Conservation (phyloP, 1,140 invertebrate species). For the Portunus trituberculatus region DNA sequence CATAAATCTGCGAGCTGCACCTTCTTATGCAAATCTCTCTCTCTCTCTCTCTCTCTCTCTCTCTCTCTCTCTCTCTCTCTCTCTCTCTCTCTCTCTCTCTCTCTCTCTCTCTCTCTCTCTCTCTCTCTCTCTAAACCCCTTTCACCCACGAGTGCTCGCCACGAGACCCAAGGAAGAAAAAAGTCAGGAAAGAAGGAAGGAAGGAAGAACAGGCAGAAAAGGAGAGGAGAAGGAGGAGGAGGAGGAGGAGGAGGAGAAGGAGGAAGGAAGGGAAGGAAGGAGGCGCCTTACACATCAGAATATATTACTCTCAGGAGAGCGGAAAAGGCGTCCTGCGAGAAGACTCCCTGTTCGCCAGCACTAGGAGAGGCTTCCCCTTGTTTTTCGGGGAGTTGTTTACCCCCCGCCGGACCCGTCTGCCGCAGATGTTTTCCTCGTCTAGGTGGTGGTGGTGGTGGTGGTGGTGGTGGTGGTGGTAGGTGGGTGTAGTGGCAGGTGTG, state of each 20-base stretch:
- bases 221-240: not conserved
- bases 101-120: no score
- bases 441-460: not conserved
- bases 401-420: not conserved
- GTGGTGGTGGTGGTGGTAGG: not conserved
- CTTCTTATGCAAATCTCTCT: no score
- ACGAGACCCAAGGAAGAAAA: not conserved
- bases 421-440: not conserved
- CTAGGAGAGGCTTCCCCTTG: not conserved
- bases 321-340: not conserved
- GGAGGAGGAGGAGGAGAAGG: not conserved
- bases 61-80: no score
- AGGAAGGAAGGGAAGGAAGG: not conserved
- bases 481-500: no score
- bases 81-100: no score
- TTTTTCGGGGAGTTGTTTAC: constrained; percentile 1
- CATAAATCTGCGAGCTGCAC: no score
- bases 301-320: not conserved
- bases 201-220: not conserved
- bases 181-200: not conserved
- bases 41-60: no score
- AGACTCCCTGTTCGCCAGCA: not conserved
- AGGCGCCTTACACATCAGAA: not conserved
- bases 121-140: no score
- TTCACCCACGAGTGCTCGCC: not conserved